Evolutionary conservation across 1,140 invertebrate species (phyloP).

Genomic region (Bacillus rossius): DNA sequence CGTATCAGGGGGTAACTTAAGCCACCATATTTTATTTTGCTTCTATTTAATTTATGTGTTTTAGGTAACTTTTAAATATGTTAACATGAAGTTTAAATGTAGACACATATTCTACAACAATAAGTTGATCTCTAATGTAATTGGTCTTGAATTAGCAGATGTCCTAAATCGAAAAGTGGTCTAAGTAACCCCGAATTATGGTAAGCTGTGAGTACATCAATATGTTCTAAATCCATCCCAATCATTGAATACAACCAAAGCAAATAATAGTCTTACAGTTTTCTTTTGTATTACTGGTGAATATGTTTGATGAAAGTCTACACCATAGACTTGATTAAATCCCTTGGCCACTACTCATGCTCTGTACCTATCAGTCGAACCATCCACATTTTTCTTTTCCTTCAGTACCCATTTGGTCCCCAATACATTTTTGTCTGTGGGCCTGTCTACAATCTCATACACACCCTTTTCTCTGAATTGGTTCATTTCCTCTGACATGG

Average conservation of each 20-base stretch:
- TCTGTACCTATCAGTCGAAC: constrained; percentile 27
- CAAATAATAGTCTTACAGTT: constrained; percentile 36
- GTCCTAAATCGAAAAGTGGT: no score
- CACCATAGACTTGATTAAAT: constrained; percentile 31
- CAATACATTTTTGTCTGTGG: constrained; percentile 21
- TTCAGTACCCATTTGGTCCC: constrained; percentile 36
- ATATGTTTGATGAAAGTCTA: constrained; percentile 35
- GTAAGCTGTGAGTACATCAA: constrained; percentile 39
- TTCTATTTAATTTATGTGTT: no score
- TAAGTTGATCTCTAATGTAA: no score
- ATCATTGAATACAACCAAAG: constrained; percentile 29
- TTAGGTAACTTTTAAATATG: no score
- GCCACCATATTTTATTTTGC: no score
- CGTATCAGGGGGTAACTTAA: no score
- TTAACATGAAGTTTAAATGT: no score
- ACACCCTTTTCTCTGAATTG: constrained; percentile 31
- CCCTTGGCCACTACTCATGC: constrained; percentile 38
- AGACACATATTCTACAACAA: no score
- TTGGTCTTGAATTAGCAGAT: no score
- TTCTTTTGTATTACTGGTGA: constrained; percentile 29
- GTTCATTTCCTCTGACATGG: constrained; percentile 32
- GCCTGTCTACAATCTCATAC: constrained; percentile 27
- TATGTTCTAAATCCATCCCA: constrained; percentile 31
- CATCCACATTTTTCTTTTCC: constrained; percentile 28
- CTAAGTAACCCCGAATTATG: no score